phyloP scores from a whole-genome alignment of 2,797 vertebrate species.

The Cuculus canorus region DNA sequence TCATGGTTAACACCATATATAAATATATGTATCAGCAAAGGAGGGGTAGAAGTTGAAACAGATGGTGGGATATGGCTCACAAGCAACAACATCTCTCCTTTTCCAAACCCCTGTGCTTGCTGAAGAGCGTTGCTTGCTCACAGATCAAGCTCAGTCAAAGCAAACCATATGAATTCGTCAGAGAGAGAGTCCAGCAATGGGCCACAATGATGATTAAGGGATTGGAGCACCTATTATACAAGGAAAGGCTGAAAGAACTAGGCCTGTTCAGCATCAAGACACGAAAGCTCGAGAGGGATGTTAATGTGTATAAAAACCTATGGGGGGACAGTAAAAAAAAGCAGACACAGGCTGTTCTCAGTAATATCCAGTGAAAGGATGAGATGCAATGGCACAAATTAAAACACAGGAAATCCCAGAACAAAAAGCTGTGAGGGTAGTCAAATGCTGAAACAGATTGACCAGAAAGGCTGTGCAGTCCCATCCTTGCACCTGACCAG shows the following conservation, averaged over 20 bases:
- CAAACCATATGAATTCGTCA: not conserved
- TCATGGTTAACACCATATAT: not conserved
- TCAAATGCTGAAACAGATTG: not conserved
- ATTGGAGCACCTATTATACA: not conserved
- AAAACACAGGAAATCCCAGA: not conserved
- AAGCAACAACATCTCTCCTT: not conserved
- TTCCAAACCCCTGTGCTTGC: not conserved
- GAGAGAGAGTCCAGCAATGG: not conserved
- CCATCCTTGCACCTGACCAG: not conserved
- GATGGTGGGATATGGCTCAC: not conserved
- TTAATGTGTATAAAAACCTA: not conserved
- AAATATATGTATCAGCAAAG: not conserved
- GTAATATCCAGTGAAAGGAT: not conserved
- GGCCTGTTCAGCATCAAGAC: not conserved
- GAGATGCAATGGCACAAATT: not conserved
- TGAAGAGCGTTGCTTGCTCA: not conserved
- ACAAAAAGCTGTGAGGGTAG: not conserved
- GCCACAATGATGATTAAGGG: not conserved
- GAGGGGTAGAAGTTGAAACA: not conserved
- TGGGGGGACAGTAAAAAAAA: not conserved
- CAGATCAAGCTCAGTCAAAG: not conserved
- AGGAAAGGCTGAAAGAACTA: not conserved
- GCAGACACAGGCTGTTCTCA: not conserved
- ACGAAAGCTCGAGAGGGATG: not conserved
- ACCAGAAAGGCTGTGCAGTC: not conserved